Evolutionary conservation across 1,140 invertebrate genomes (phyloP).

Genomic region (Bombus waltoni): DNA sequence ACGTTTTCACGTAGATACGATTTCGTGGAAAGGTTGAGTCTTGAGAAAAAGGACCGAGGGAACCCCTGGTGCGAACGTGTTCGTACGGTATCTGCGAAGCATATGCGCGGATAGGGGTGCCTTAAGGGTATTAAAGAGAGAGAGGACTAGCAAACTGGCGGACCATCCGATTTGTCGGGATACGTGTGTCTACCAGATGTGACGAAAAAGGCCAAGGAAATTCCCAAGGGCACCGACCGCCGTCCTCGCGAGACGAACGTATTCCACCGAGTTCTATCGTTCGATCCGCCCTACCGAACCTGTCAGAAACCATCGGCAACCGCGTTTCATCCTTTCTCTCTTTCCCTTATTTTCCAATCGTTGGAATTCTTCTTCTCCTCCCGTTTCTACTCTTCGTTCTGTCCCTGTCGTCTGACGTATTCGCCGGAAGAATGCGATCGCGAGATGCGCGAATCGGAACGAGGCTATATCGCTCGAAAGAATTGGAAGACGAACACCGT

Average conservation of each 20-base stretch:
- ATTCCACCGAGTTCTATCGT: neutral
- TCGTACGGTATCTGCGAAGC: constrained; percentile 74
- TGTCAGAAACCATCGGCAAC: neutral
- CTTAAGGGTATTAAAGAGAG: constrained; percentile 61
- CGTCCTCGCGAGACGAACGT: constrained; percentile 8
- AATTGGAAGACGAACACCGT: neutral
- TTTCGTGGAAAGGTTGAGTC: neutral
- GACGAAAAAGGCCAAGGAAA: constrained; percentile 73
- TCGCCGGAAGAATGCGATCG: neutral
- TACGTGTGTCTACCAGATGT: constrained; percentile 77
- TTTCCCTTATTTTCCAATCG: neutral
- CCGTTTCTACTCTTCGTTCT: neutral
- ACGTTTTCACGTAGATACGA: neutral
- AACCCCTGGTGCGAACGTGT: constrained; percentile 6
- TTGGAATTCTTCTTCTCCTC: neutral
- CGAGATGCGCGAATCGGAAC: too few species aligned
- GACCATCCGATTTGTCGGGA: constrained; percentile 52
- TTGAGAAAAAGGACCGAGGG: neutral
- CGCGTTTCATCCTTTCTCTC: neutral
- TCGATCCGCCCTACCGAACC: too few species aligned
- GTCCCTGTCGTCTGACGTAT: neutral
- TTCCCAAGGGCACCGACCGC: constrained; percentile 70
- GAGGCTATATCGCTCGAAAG: neutral
- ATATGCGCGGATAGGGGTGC: constrained; percentile 78
- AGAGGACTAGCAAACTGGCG: constrained; percentile 24